These are phyloP conservation scores for Beaufortia kweichowensis DNA, from an alignment of 2,113 vertebrate genomes.

Conservation along the genomic window DNA sequence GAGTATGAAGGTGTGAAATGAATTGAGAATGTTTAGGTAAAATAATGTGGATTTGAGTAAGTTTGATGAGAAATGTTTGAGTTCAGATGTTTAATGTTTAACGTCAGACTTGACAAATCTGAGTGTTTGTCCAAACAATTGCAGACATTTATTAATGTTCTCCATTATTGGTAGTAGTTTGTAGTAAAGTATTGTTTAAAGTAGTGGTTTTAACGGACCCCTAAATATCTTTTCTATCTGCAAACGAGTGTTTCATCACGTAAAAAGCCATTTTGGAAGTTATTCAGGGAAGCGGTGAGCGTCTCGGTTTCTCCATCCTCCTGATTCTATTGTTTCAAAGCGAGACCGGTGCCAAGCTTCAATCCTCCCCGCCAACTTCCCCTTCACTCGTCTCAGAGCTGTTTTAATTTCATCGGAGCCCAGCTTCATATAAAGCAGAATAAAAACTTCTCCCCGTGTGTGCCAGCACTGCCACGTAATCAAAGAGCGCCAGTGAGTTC, in stretches of 20 bases:
- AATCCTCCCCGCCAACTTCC: constrained; percentile 10
- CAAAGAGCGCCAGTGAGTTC: constrained; percentile 28
- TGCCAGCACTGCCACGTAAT: constrained; percentile 21
- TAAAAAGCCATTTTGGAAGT: constrained; percentile 22
- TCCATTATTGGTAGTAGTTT: too few relatives aligned
- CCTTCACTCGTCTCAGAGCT: background rate
- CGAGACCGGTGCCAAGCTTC: constrained; percentile 4
- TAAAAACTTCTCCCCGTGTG: background rate
- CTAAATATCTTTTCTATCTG: background rate
- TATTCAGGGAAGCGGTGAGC: background rate
- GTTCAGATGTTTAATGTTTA: too few relatives aligned
- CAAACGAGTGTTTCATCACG: constrained; percentile 5
- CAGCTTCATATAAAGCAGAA: constrained; percentile 18
- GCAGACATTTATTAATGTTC: too few relatives aligned
- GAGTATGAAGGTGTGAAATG: too few relatives aligned
- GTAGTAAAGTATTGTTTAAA: too few relatives aligned
- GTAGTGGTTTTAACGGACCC: too few relatives aligned
- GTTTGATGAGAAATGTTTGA: too few relatives aligned
- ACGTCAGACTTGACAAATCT: too few relatives aligned
- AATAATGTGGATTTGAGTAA: too few relatives aligned
- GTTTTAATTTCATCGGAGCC: constrained; percentile 18
- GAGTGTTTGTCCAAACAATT: too few relatives aligned
- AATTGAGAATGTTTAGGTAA: too few relatives aligned
- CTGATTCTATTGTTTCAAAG: constrained; percentile 28
- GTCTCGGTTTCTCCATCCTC: background rate